These are phyloP conservation scores for Limnephilus auricula DNA, from an alignment of 2,888 invertebrate species.

Conservation along the genomic window DNA sequence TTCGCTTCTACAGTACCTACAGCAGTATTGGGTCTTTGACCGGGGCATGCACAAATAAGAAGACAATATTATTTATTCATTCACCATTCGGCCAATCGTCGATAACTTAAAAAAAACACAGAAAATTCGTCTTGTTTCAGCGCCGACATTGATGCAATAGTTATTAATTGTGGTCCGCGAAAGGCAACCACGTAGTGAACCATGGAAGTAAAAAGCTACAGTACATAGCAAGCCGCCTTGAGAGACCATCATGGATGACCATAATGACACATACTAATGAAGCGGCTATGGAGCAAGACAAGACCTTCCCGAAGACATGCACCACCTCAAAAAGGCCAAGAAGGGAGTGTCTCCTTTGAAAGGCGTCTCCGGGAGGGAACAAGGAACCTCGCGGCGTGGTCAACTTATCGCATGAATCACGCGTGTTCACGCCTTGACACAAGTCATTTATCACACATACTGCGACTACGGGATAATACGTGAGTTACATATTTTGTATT, in stretches of 20 bases:
- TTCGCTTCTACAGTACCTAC: not conserved
- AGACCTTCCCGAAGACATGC: not conserved
- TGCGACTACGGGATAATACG: not conserved
- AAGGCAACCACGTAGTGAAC: too few species aligned
- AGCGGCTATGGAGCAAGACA: not conserved
- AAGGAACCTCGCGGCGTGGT: not conserved
- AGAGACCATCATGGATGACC: not conserved
- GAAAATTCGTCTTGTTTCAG: too few species aligned
- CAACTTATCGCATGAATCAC: not conserved
- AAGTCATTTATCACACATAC: not conserved
- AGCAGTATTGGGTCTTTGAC: not conserved
- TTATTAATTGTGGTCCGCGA: too few species aligned
- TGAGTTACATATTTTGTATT: not conserved
- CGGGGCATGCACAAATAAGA: not conserved
- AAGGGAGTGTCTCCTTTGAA: not conserved
- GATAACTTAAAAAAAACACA: too few species aligned
- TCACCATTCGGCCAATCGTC: too few species aligned
- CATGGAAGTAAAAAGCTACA: too few species aligned
- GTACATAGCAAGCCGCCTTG: too few species aligned
- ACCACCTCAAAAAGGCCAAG: not conserved
- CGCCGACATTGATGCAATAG: too few species aligned
- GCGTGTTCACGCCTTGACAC: not conserved
- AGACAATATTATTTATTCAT: not conserved
- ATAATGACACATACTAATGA: not conserved
- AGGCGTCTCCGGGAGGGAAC: not conserved